phyloP scores from a whole-genome alignment of 92 coral and sea anemone genomes.

The Epizoanthus scotinus region DNA sequence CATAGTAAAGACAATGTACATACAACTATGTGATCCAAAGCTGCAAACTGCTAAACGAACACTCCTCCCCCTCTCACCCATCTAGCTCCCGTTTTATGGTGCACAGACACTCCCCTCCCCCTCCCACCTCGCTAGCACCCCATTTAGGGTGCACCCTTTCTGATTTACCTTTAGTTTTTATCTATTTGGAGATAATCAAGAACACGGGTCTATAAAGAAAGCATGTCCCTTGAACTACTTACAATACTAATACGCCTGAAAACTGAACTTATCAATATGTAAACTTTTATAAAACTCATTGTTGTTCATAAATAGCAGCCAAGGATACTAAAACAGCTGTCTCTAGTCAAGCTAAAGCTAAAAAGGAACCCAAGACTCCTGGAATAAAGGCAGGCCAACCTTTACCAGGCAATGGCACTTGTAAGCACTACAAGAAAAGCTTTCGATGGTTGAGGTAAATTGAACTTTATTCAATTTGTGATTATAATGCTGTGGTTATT shows the following conservation, averaged over 20 bases:
- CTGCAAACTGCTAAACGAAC: too few relatives aligned
- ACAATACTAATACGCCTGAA: not conserved
- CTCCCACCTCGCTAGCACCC: too few relatives aligned
- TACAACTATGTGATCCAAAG: too few relatives aligned
- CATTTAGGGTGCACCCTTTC: too few relatives aligned
- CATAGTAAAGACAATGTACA: too few relatives aligned
- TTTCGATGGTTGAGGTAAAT: slow-evolving; percentile 87
- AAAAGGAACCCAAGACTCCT: slow-evolving; percentile 61
- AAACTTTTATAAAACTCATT: not conserved
- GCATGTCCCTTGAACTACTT: too few relatives aligned
- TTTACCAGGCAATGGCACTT: slow-evolving; percentile 85
- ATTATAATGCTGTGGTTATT: not conserved
- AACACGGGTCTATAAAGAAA: too few relatives aligned
- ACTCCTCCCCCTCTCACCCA: too few relatives aligned
- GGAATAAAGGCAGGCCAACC: slow-evolving; percentile 81
- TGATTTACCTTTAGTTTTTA: too few relatives aligned
- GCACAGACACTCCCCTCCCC: too few relatives aligned
- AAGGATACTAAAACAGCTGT: slow-evolving; percentile 15
- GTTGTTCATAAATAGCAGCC: not conserved
- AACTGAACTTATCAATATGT: not conserved
- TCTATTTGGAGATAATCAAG: too few relatives aligned
- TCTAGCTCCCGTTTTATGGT: too few relatives aligned
- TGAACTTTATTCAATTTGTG: not conserved
- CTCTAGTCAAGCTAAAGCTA: slow-evolving; percentile 43
- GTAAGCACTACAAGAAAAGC: slow-evolving; percentile 96